phyloP scores from a whole-genome alignment of 1,140 invertebrate genomes.

The Metopolophium dirhodum region DNA sequence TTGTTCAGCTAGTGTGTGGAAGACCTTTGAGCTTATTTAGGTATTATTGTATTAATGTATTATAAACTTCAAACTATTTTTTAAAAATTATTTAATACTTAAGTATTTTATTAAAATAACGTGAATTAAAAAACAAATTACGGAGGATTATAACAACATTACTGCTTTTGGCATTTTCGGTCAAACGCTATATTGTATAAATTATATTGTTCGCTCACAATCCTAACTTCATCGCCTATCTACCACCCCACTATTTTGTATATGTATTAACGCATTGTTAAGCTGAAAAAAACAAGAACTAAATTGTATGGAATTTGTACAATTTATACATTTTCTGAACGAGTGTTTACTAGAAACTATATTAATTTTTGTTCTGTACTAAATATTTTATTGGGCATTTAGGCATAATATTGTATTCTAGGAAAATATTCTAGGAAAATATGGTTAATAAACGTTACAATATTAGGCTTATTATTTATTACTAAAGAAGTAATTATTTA shows the following conservation, averaged over 20 bases:
- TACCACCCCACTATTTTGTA: too few species aligned
- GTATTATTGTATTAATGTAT: neutral
- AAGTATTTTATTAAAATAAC: neutral
- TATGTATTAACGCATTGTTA: too few species aligned
- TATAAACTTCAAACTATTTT: neutral
- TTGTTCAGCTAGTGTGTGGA: neutral
- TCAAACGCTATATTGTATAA: too few species aligned
- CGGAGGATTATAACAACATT: neutral
- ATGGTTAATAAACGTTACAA: too few species aligned
- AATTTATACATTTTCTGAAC: neutral
- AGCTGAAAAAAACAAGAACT: too few species aligned
- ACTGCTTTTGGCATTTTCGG: too few species aligned
- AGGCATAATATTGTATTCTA: neutral
- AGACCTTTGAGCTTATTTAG: neutral
- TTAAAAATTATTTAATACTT: neutral
- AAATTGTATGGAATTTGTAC: too few species aligned
- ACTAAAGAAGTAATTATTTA: too few species aligned
- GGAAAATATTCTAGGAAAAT: neutral
- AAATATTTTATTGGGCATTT: neutral
- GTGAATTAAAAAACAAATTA: neutral
- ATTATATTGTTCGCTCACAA: too few species aligned
- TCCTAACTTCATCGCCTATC: too few species aligned
- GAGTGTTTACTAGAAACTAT: neutral
- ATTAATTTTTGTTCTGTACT: neutral
- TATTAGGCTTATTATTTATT: too few species aligned